Conservation (phyloP, 92 coral and sea anemone genomes). For the Zoanthus gigantus region DNA sequence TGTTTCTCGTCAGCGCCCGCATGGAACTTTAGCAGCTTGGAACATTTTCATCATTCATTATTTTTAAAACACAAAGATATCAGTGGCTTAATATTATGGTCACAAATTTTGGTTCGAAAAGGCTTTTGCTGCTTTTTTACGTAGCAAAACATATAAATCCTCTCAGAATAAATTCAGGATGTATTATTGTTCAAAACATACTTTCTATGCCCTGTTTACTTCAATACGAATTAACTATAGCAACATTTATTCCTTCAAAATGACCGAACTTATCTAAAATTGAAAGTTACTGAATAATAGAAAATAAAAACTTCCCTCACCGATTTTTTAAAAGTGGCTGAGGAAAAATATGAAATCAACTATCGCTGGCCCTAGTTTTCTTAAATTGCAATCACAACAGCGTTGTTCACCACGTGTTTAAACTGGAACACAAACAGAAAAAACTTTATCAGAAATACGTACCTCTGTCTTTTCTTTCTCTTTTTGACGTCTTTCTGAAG, state of each 20-base stretch:
- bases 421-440: conserved; percentile 15
- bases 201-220: neutral
- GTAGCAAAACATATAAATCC: neutral
- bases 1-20: conserved; percentile 3
- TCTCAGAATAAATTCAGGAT: neutral
- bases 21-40: neutral
- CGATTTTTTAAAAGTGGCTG: neutral
- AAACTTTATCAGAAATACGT: conserved; percentile 3
- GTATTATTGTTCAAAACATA: neutral
- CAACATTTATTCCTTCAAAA: neutral
- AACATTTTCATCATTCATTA: conserved; percentile 3
- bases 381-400: neutral
- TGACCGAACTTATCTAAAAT: neutral
- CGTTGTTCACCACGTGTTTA: conserved; percentile 4
- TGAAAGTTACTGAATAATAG: neutral
- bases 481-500: conserved; percentile 34
- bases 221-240: neutral
- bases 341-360: neutral
- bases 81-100: neutral
- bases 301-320: neutral
- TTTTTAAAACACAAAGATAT: conserved; percentile 9
- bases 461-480: conserved; percentile 41
- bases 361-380: neutral
- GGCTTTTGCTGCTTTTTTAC: neutral
- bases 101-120: conserved; percentile 9